phyloP scores from a whole-genome alignment of 2,888 invertebrate species.

The Terebella lapidaria region DNA sequence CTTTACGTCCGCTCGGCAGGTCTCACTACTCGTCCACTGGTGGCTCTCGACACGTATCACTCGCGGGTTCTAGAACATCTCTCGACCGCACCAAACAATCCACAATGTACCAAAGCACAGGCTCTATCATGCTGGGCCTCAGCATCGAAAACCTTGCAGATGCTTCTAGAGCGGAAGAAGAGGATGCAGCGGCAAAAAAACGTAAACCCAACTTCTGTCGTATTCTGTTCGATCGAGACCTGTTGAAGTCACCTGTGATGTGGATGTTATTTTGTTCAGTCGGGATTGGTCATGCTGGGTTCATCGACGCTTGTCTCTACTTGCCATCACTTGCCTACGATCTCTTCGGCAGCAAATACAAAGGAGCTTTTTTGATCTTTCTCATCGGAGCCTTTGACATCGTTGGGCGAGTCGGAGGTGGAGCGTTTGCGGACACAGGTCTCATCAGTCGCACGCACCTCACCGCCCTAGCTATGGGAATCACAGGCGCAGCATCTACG shows the following conservation, averaged over 20 bases:
- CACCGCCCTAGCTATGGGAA: constrained; percentile 5
- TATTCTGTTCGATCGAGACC: constrained; percentile 5
- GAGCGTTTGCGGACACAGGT: constrained; percentile 14
- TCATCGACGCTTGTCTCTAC: constrained; percentile 12
- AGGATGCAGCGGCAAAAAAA: neutral
- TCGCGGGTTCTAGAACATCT: neutral
- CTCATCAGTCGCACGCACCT: constrained; percentile 5
- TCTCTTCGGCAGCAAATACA: neutral
- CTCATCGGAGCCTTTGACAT: constrained; percentile 14
- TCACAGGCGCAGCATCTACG: constrained; percentile 1
- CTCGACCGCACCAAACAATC: neutral
- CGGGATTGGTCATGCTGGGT: constrained; percentile 11
- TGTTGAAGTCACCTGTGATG: constrained; percentile 1
- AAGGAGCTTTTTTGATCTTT: constrained; percentile 7
- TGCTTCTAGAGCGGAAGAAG: neutral
- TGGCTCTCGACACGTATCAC: neutral
- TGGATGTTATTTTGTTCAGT: neutral
- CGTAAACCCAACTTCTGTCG: neutral
- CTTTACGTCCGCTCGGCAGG: neutral
- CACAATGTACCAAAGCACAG: neutral
- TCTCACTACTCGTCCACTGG: neutral
- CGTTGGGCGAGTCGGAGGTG: constrained; percentile 12
- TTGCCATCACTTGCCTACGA: constrained; percentile 10
- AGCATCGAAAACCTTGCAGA: neutral
- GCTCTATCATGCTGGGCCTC: neutral